Percentiles rank a stretch among this genome's conserved stretches.
Evolutionary conservation across 2,888 invertebrate genomes (phyloP).

Genomic region (Phaonia tiefii): DNA sequence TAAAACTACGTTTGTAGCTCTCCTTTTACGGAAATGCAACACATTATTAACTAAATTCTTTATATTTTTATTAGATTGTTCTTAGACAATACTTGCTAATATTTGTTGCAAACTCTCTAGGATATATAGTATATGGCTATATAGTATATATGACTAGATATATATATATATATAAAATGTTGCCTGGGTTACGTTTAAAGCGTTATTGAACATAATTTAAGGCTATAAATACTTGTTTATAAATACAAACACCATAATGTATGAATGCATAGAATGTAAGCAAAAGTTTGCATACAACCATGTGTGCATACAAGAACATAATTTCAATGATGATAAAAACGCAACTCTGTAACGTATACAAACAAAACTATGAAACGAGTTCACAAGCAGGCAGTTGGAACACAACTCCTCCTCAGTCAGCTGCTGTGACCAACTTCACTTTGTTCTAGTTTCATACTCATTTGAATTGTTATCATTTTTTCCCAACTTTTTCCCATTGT

Average conservation of each 20-base stretch:
- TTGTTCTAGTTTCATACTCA: conserved; percentile 27
- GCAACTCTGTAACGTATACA: background rate
- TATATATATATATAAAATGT: too few relatives aligned
- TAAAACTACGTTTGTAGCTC: too few relatives aligned
- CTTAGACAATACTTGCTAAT: too few relatives aligned
- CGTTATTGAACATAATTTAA: conserved; percentile 30
- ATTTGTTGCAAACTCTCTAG: too few relatives aligned
- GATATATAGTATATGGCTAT: too few relatives aligned
- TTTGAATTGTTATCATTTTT: background rate
- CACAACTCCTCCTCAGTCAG: background rate
- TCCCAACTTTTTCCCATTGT: conserved; percentile 32
- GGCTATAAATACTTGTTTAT: conserved; percentile 16
- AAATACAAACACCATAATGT: background rate
- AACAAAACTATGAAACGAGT: background rate
- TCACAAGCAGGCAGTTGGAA: background rate
- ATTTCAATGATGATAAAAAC: background rate
- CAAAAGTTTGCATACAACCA: background rate
- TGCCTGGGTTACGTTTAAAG: background rate
- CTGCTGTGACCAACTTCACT: conserved; percentile 33
- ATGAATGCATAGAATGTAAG: background rate
- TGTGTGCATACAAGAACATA: background rate
- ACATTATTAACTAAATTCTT: too few relatives aligned
- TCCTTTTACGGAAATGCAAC: too few relatives aligned
- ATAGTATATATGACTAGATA: too few relatives aligned
- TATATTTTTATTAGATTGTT: too few relatives aligned